A percentile compares a stretch with the other conserved stretches of the same genome.
Evolutionary conservation across 1,140 invertebrate genomes (phyloP).

Genomic region (Papilio glaucus): DNA sequence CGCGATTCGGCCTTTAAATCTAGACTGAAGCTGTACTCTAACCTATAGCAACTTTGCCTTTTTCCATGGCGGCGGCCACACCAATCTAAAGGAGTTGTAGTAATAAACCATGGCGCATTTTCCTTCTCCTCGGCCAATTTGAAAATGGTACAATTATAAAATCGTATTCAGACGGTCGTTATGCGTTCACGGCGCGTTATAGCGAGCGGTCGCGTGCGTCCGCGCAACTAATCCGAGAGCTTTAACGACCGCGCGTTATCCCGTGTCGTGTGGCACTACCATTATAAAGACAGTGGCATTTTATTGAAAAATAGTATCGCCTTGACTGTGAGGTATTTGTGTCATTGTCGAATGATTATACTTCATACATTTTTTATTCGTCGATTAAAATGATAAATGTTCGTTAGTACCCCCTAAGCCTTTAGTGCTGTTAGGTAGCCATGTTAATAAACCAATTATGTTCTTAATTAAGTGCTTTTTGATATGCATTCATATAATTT

Average conservation of each 20-base stretch:
- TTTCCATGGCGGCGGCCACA: neutral
- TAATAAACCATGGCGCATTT: constrained; percentile 14
- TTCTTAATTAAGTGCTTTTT: too few species aligned
- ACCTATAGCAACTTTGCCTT: constrained; percentile 29
- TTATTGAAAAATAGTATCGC: constrained; percentile 34
- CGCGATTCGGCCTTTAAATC: constrained; percentile 39
- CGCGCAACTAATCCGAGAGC: constrained; percentile 59
- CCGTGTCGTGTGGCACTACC: constrained; percentile 47
- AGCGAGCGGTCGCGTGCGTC: constrained; percentile 54
- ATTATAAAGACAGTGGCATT: constrained; percentile 50
- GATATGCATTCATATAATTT: too few species aligned
- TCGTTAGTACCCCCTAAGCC: too few species aligned
- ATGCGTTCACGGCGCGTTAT: constrained; percentile 58
- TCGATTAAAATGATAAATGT: neutral
- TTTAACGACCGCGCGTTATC: constrained; percentile 51
- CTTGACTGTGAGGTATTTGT: constrained; percentile 31
- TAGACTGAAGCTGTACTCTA: constrained; percentile 15
- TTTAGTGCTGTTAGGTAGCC: too few species aligned
- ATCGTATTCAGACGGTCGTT: constrained; percentile 52
- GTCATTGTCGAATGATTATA: constrained; percentile 27
- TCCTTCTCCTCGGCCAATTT: constrained; percentile 20
- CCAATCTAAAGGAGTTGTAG: constrained; percentile 10
- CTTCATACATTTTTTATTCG: neutral
- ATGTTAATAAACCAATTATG: too few species aligned
- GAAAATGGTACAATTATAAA: constrained; percentile 49